Base-by-base conservation (phyloP, 2,113 vertebrate genomes). In the Neogobius melanostomus region DNA sequence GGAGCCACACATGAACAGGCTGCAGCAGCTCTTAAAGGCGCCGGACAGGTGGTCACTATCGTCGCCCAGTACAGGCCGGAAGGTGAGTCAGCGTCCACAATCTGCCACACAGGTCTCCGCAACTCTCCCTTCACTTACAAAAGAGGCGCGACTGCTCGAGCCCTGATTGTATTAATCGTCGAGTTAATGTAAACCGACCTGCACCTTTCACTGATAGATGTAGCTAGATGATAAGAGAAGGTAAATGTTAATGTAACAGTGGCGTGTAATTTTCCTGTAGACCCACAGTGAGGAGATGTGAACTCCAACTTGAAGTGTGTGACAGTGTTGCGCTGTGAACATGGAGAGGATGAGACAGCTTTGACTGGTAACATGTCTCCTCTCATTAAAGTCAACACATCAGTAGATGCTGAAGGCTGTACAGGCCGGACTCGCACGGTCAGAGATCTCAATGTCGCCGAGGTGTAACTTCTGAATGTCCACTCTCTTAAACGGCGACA, bases 1-100 rank as follows among this genome's bases (percentile, higher is more conserved):
- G 95, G 95, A 70, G 96, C 97, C 59, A 96, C 97, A 53, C 97
- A 99, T 2, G 97, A 99, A 71, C 97, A 98, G 84, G 97, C 97
- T 1, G 97, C 97, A 7, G 94, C 96, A 0, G 96, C 96, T 0
- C 90, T 99, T 15, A 99, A 99, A 76, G 97, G 97, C 56, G 97
- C 96, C 0, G 97, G 97, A 60, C 97, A 98, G 92, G 95, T 94
- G 15, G 97, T 98, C 82, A 96, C 95, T 14, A 98, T 99, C 80
- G 87, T 98, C 85, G 96, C 96, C 88, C 97, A 98, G 84, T 99
- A 98, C 86, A 94, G 97, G 83, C 97, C 97, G 0, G 96, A 98
- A 92, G 97, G 97, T 99, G 89, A 95, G 95, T 85, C 56, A 5
- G 70, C 17, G 36, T 2, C 17, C 28, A 68, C 43, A 6, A 5